These are phyloP conservation scores for Gavia stellata DNA, from an alignment of 2,113 vertebrate genomes.

Conservation along the genomic window DNA sequence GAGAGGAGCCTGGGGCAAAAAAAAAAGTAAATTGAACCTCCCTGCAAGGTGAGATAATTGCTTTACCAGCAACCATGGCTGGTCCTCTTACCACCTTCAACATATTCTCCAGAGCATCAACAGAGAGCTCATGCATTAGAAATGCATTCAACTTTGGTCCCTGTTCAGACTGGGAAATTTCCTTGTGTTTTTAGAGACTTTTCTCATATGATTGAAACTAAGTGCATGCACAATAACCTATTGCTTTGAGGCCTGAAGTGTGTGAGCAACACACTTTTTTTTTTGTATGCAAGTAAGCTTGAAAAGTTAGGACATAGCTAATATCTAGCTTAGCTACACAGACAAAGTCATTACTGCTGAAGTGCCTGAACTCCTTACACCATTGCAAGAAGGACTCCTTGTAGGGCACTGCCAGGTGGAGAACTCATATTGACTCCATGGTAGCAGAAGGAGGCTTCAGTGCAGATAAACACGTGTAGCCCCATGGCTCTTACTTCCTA, in stretches of 20 bases:
- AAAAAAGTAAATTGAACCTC: neutral
- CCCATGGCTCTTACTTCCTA: neutral
- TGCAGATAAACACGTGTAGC: accelerated
- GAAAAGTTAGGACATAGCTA: neutral
- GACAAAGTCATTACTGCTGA: neutral
- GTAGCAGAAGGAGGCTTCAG: neutral
- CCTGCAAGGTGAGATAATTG: neutral
- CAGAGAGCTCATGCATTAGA: neutral
- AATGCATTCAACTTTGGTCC: neutral
- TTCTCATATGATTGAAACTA: neutral
- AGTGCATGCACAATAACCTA: neutral
- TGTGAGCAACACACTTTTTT: neutral
- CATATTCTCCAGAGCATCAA: neutral
- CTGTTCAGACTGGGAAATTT: neutral
- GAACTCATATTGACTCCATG: neutral
- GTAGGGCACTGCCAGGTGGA: neutral
- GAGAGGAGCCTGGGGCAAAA: neutral
- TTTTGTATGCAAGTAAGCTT: neutral
- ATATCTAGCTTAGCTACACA: neutral
- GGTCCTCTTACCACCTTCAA: neutral
- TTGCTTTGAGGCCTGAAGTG: neutral
- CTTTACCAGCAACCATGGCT: neutral
- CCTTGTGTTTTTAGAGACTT: neutral
- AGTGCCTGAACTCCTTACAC: neutral
- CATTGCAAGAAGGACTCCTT: neutral